Conservation (phyloP, 2,888 invertebrate genomes). For the Scaeva pyrastri region DNA sequence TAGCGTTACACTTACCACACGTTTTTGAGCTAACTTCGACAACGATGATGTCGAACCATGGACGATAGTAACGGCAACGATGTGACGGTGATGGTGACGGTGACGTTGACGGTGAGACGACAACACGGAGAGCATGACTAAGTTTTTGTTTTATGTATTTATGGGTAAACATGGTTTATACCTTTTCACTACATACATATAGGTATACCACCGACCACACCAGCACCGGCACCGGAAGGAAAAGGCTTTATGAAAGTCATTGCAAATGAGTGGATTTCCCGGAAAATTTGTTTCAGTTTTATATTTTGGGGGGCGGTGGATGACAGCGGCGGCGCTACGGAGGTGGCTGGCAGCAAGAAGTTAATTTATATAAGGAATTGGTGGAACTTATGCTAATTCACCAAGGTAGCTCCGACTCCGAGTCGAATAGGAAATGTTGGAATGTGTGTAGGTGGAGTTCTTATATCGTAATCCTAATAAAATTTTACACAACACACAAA, state of each 20-base stretch:
- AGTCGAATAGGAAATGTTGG: neutral
- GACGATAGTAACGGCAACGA: too few relatives aligned
- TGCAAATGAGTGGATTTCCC: slow-evolving; percentile 39
- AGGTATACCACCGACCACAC: neutral
- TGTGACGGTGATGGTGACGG: too few relatives aligned
- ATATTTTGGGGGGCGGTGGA: neutral
- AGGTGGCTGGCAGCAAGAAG: neutral
- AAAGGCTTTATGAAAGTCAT: slow-evolving; percentile 52
- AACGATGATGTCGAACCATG: neutral
- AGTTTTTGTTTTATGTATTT: slow-evolving; percentile 72
- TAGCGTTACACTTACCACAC: slow-evolving; percentile 62
- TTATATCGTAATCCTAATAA: slow-evolving; percentile 41
- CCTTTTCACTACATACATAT: slow-evolving; percentile 40
- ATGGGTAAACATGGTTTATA: slow-evolving; percentile 62
- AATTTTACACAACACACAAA: slow-evolving; percentile 42
- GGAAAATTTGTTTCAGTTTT: slow-evolving; percentile 60
- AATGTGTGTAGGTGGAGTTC: neutral
- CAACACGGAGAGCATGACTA: slow-evolving; percentile 67
- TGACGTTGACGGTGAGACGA: neutral
- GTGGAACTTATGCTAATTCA: slow-evolving; percentile 62
- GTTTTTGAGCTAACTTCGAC: slow-evolving; percentile 47
- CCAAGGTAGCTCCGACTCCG: neutral
- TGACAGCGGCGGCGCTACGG: neutral
- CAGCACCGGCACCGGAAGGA: slow-evolving; percentile 47
- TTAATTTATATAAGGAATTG: slow-evolving; percentile 14